Percentiles rank a stretch among this genome's conserved stretches.
These are phyloP conservation scores for Prunella fulvescens DNA, from an alignment of 2,113 vertebrate species.

Conservation along the genomic window DNA sequence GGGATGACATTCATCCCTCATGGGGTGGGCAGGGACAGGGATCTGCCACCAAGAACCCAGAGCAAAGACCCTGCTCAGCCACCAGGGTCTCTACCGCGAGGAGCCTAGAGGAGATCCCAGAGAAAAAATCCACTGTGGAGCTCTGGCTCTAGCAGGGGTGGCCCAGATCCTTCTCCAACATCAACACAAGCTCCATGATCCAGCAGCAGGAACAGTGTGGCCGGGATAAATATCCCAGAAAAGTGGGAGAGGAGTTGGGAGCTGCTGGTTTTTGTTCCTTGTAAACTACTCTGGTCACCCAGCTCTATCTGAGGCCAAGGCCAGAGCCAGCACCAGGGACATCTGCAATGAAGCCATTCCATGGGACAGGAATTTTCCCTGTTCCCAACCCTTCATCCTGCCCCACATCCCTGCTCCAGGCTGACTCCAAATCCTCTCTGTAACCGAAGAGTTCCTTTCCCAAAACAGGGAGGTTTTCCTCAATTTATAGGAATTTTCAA, in stretches of 20 bases:
- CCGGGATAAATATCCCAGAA: background rate
- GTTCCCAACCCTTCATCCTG: background rate
- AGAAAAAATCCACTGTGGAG: background rate
- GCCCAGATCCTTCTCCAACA: background rate
- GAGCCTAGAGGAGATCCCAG: background rate
- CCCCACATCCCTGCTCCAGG: background rate
- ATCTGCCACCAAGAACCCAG: background rate
- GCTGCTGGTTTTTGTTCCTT: background rate
- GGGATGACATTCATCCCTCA: fast-evolving
- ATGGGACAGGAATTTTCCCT: background rate
- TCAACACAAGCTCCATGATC: background rate
- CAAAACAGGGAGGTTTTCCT: background rate
- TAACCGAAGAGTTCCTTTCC: background rate
- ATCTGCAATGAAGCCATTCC: background rate
- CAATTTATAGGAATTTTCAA: background rate
- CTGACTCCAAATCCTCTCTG: background rate
- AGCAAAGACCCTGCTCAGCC: background rate
- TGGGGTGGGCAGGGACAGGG: fast-evolving
- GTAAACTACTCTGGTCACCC: background rate
- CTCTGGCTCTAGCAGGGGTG: background rate
- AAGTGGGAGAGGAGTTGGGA: background rate
- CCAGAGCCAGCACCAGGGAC: background rate
- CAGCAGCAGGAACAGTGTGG: background rate
- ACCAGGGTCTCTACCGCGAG: background rate
- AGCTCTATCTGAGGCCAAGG: background rate